These are phyloP conservation scores for Polydrusus tereticollis DNA, from an alignment of 2,888 invertebrate species.

Conservation along the genomic window DNA sequence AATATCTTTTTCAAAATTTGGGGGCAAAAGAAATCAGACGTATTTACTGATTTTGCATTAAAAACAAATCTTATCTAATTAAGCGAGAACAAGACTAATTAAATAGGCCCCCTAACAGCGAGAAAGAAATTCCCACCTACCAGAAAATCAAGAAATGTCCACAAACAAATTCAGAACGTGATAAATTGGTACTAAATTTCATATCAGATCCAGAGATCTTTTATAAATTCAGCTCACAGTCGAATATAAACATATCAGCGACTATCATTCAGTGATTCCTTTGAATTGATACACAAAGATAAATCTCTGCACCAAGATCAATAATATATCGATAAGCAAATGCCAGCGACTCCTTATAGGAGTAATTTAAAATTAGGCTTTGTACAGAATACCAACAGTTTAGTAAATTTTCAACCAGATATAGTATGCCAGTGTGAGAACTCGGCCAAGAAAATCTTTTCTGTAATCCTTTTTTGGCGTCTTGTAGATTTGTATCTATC, in stretches of 20 bases:
- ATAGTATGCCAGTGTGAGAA: conserved; percentile 55
- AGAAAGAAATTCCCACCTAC: not conserved
- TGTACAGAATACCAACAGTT: conserved; percentile 38
- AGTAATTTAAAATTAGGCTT: conserved; percentile 54
- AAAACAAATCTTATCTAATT: too few relatives aligned
- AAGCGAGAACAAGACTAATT: too few relatives aligned
- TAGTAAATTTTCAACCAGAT: conserved; percentile 51
- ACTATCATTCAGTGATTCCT: conserved; percentile 41
- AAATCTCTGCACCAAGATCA: conserved; percentile 54
- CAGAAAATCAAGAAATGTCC: not conserved
- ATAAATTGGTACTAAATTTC: conserved; percentile 27
- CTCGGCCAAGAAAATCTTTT: conserved; percentile 49
- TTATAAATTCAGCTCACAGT: conserved; percentile 48
- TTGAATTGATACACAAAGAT: conserved; percentile 54
- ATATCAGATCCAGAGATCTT: conserved; percentile 37
- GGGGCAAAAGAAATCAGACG: too few relatives aligned
- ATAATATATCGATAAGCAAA: conserved; percentile 58
- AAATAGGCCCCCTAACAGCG: too few relatives aligned
- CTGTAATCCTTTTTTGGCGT: conserved; percentile 42
- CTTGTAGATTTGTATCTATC: conserved; percentile 42
- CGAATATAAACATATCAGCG: conserved; percentile 45
- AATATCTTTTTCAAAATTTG: too few relatives aligned
- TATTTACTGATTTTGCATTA: too few relatives aligned
- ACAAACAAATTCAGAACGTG: conserved; percentile 13
- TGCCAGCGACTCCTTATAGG: conserved; percentile 55